Conservation (phyloP, 1,140 invertebrate species). For the Leucophenga varia region DNA sequence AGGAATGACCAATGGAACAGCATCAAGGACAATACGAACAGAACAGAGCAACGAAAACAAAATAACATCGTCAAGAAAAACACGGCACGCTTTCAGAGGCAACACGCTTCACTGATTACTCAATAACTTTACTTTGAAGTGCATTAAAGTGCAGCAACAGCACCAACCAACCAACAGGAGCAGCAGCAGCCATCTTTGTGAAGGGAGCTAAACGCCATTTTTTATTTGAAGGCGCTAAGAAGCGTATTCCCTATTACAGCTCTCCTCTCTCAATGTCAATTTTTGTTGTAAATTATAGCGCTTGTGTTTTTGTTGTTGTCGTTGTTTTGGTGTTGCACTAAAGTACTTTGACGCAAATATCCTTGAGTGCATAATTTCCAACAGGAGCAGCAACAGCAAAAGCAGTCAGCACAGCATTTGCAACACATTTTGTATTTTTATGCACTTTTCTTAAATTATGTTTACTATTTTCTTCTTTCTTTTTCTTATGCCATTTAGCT, state of each 20-base stretch:
- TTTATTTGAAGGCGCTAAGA: no score
- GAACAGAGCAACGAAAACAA: no score
- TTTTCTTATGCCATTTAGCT: conserved; percentile 49
- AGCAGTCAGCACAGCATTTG: no score
- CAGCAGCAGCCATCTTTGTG: neutral
- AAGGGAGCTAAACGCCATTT: conserved; percentile 8
- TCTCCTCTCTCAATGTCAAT: conserved; percentile 20
- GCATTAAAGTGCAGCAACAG: conserved; percentile 31
- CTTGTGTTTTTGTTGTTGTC: conserved; percentile 16
- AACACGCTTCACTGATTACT: conserved; percentile 32
- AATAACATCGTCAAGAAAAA: neutral
- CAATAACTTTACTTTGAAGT: conserved; percentile 48
- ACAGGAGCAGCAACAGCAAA: no score
- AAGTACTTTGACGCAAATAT: no score
- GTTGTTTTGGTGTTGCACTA: no score
- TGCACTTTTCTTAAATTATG: conserved; percentile 38
- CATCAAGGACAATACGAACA: no score
- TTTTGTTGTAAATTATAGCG: conserved; percentile 26
- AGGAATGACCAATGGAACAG: no score
- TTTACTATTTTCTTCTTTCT: no score
- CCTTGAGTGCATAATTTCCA: no score
- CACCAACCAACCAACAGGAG: no score
- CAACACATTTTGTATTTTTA: neutral
- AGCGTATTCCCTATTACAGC: neutral
- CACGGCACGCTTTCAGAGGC: conserved; percentile 50